Percentiles rank a stretch among this genome's conserved stretches.
Evolutionary conservation across 92 coral and sea anemone genomes (phyloP).

Genomic region (Bergia sp.): DNA sequence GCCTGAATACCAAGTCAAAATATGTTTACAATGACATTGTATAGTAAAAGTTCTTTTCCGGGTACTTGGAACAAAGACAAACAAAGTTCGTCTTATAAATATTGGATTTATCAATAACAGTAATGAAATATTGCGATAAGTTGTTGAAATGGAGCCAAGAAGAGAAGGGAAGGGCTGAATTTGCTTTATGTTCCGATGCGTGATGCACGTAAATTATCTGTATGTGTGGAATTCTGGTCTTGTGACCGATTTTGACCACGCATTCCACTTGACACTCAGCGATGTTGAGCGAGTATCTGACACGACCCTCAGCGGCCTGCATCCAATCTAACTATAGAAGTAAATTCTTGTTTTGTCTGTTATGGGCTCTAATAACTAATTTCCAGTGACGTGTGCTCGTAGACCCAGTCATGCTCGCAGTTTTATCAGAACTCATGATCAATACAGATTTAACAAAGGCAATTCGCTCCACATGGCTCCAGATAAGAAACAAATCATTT

Average conservation of each 20-base stretch:
- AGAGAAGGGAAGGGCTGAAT: not conserved
- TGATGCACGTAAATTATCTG: not conserved
- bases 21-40: too few relatives aligned
- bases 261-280: not conserved
- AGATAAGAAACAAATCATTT: too few relatives aligned
- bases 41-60: not conserved
- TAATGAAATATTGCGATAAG: not conserved
- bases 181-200: not conserved
- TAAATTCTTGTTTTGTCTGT: not conserved
- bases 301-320: not conserved
- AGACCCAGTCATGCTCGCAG: too few relatives aligned
- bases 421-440: too few relatives aligned
- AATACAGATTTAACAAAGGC: too few relatives aligned
- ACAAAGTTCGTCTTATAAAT: too few relatives aligned
- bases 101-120: not conserved
- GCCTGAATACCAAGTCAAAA: too few relatives aligned
- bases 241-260: not conserved
- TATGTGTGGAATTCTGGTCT: conserved; percentile 4
- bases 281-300: not conserved
- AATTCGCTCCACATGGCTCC: too few relatives aligned
- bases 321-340: not conserved
- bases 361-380: not conserved
- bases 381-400: too few relatives aligned
- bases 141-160: not conserved
- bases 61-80: not conserved